Base-by-base conservation (phyloP, 2,797 vertebrate genomes). In the Halcyon chelicuti region DNA sequence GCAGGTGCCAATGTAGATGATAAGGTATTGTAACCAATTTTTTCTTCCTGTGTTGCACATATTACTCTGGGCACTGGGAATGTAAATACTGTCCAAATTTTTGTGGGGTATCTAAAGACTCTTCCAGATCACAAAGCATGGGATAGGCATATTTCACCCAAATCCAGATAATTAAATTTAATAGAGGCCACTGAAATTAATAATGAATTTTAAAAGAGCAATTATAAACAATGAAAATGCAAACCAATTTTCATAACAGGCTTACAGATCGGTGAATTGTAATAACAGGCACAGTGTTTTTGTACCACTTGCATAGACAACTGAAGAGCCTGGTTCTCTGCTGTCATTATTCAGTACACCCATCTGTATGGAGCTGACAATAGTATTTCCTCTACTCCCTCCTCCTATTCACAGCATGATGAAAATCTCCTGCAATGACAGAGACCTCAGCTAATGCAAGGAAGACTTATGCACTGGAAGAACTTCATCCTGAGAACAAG, bases 11-110 rank as follows among this genome's bases (percentile, higher is more conserved):
- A 16, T 86, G 73, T 90, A 29, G 94, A 96, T 66, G 93, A 98
- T 85, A 97, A 98, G 98, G 98, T 98, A 98, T 60, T 77, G 88
- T 96, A 92, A 96, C 52, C 3, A 8, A 14, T 83, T 78, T 90
- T 90, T 92, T 73, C 12, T 86, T 88, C 23, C 29, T 84, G 26
- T 47, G 23, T 55, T 78, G 31, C 33, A 33, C 16, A 4, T 35
- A 55, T 9, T 20, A 47, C 33, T 72, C 28, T 60, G 46, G 21
- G 21, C 21, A 57, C 23, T 60, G n/a, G 31, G 8, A 49, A 26
- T 42, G 12, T 55, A 72, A 31, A 40, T 19, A 23, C 22, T 67
- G 20, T 66, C 31, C 42, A 83, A 9, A 33, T 80, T 83, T 84
- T 68, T 80, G 22, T 23, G 14, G 11, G 15, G 5, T 39, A 22